These are phyloP conservation scores for Lissocephala sabroskyi DNA, from an alignment of 2,888 invertebrate genomes.

Conservation along the genomic window DNA sequence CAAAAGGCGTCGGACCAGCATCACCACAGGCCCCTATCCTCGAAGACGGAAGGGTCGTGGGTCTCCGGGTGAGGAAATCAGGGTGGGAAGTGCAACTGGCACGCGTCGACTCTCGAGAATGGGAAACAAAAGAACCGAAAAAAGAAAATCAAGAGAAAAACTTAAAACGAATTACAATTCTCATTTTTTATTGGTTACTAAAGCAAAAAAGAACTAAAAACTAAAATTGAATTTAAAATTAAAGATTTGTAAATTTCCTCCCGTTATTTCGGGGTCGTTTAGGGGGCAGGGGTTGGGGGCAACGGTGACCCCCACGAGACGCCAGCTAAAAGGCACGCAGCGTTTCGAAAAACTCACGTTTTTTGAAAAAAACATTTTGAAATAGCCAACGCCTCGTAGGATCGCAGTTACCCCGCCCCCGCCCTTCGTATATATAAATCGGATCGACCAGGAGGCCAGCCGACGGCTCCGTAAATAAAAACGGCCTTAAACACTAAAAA, in stretches of 20 bases:
- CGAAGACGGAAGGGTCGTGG: no score
- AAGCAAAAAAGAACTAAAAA: slow-evolving; percentile 30
- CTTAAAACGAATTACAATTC: slow-evolving; percentile 17
- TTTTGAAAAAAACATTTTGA: slow-evolving; percentile 59
- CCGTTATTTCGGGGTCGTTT: slow-evolving; percentile 13
- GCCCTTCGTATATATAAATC: no score
- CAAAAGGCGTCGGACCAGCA: slow-evolving; percentile 57
- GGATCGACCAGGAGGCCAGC: no score
- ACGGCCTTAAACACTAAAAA: slow-evolving; percentile 52
- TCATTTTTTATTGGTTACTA: slow-evolving; percentile 34
- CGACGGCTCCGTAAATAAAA: slow-evolving; percentile 34
- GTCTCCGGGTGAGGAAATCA: slow-evolving; percentile 4
- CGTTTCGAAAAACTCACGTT: slow-evolving; percentile 75
- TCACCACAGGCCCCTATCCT: slow-evolving; percentile 41
- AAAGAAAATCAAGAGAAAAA: slow-evolving; percentile 21
- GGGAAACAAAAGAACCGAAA: slow-evolving; percentile 1
- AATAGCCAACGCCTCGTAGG: slow-evolving; percentile 35
- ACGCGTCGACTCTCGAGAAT: slow-evolving; percentile 22
- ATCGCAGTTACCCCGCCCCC: no score
- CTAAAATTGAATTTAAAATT: slow-evolving; percentile 11
- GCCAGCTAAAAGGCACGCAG: slow-evolving; percentile 89
- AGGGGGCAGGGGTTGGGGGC: no score
- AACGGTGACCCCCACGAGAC: slow-evolving; percentile 64
- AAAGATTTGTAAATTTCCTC: slow-evolving; percentile 12
- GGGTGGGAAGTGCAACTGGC: slow-evolving; percentile 23